Percentiles rank a stretch among this genome's conserved stretches.
Conservation (phyloP, 2,113 vertebrate genomes). For the Chaenocephalus aceratus region DNA sequence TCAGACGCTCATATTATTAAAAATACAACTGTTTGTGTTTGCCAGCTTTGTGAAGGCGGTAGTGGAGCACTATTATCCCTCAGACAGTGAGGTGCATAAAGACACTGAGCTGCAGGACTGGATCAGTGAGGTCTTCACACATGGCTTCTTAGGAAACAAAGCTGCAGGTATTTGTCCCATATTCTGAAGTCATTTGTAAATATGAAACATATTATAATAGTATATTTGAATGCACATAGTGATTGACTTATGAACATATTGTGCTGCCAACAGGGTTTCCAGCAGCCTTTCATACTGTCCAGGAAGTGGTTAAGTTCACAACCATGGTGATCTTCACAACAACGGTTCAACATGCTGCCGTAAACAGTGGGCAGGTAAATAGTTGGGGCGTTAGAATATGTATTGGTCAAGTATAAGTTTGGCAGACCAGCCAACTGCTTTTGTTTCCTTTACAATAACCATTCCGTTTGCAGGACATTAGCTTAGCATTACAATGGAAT, state of each 20-base stretch:
- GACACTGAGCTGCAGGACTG: slow-evolving; percentile 87
- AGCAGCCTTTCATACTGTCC: slow-evolving; percentile 17
- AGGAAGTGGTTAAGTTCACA: slow-evolving; percentile 71
- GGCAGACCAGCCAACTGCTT: neutral
- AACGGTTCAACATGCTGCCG: slow-evolving; percentile 67
- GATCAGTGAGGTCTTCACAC: slow-evolving; percentile 85
- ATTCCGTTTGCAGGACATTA: neutral
- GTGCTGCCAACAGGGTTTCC: slow-evolving; percentile 62
- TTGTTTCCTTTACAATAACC: no score
- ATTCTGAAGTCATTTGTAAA: neutral
- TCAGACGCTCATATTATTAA: neutral
- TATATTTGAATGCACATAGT: neutral
- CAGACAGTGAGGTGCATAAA: slow-evolving; percentile 54
- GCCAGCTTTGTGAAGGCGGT: slow-evolving; percentile 79
- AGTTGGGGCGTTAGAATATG: neutral
- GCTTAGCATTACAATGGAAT: neutral
- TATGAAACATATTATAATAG: neutral
- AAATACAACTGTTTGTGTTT: neutral
- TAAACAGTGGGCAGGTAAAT: slow-evolving; percentile 73
- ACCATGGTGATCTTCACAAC: slow-evolving; percentile 79
- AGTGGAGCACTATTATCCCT: slow-evolving; percentile 64
- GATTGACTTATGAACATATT: neutral
- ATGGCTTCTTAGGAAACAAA: slow-evolving; percentile 78
- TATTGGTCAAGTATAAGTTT: neutral
- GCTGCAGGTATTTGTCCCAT: slow-evolving; percentile 52